These are phyloP conservation scores for Drosophila yakuba DNA, from an alignment of 1,140 invertebrate genomes.

Conservation along the genomic window DNA sequence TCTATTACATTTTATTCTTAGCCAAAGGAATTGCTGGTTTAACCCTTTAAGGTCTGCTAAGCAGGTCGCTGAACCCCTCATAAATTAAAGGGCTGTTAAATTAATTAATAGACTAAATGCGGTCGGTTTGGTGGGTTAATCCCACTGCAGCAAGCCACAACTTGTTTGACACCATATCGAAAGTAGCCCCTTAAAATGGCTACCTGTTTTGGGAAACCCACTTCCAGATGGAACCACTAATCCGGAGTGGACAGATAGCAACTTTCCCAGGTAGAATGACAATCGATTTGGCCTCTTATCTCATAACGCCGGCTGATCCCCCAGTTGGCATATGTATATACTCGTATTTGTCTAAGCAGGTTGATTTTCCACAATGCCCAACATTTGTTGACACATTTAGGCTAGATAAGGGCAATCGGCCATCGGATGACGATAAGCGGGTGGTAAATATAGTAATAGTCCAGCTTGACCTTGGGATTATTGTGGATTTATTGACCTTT, in stretches of 20 bases:
- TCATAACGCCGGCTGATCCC: neutral
- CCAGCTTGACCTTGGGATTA: neutral
- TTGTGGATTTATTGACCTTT: neutral
- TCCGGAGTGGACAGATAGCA: neutral
- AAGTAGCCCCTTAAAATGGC: neutral
- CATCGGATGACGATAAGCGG: neutral
- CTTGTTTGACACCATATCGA: slow-evolving; percentile 19
- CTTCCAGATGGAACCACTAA: neutral
- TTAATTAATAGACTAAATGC: slow-evolving; percentile 15
- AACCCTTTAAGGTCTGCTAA: neutral
- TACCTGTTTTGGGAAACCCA: slow-evolving; percentile 29
- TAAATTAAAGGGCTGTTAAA: slow-evolving; percentile 2
- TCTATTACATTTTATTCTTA: neutral
- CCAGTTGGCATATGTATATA: neutral
- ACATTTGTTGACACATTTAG: neutral
- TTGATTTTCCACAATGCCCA: neutral
- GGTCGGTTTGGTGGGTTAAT: neutral
- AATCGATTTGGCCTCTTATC: slow-evolving; percentile 11
- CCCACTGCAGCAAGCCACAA: slow-evolving; percentile 30
- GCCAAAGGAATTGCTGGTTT: neutral
- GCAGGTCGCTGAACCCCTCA: neutral
- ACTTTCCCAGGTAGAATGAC: slow-evolving; percentile 4
- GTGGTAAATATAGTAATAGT: neutral
- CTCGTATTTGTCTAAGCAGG: neutral
- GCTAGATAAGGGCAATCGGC: slow-evolving; percentile 13